A percentile compares a stretch with the other conserved stretches of the same genome.
Evolutionary conservation across 2,888 invertebrate species (phyloP).

Genomic region (Lagria hirta): DNA sequence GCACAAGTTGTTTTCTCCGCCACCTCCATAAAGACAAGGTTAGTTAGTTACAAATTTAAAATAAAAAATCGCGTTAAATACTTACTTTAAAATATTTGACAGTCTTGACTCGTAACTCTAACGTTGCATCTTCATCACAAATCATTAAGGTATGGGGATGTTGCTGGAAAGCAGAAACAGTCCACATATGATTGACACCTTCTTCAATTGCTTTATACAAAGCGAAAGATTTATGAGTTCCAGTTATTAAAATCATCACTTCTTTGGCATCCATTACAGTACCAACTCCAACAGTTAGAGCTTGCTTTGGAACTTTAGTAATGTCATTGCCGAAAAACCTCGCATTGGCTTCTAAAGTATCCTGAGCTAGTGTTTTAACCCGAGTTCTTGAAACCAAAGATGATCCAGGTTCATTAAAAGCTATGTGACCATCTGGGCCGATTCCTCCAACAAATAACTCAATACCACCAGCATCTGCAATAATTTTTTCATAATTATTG

Average conservation of each 20-base stretch:
- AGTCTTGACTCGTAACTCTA: constrained; percentile 95
- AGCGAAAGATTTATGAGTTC: constrained; percentile 94
- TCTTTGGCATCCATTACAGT: constrained; percentile 99
- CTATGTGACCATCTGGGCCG: constrained; percentile 99
- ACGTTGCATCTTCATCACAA: constrained; percentile 96
- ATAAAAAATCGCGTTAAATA: constrained; percentile 5
- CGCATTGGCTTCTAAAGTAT: constrained; percentile 96
- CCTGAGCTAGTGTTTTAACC: constrained; percentile 94
- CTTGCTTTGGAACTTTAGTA: constrained; percentile 89
- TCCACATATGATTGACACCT: constrained; percentile 99
- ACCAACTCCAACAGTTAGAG: constrained; percentile 96
- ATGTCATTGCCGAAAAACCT: constrained; percentile 96
- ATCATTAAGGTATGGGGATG: constrained; percentile 91
- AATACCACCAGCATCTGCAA: constrained; percentile 85
- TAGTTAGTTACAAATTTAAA: too few relatives aligned
- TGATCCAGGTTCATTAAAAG: constrained; percentile 98
- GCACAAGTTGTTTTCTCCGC: too few relatives aligned
- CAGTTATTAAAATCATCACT: constrained; percentile 97
- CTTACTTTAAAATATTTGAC: constrained; percentile 89
- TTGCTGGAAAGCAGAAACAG: constrained; percentile 97
- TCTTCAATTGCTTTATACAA: constrained; percentile 97
- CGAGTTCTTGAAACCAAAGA: constrained; percentile 93
- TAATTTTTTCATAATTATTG: constrained; percentile 79
- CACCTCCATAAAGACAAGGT: constrained; percentile 3
- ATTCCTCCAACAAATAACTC: constrained; percentile 96